These are phyloP conservation scores for Limnephilus lunatus DNA, from an alignment of 2,888 invertebrate species.

Conservation along the genomic window DNA sequence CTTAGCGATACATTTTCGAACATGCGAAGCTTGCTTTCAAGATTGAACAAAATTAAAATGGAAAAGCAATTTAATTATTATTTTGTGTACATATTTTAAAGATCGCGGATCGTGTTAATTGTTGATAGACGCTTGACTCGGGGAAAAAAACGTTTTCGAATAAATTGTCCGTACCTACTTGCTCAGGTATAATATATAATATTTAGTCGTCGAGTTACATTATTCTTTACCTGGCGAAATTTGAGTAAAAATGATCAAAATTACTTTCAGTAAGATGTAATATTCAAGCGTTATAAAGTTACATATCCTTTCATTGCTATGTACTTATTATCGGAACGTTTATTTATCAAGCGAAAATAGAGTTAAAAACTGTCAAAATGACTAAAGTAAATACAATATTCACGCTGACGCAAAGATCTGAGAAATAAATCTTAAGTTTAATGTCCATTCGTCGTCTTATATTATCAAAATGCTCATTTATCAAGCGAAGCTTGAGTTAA, in stretches of 20 bases:
- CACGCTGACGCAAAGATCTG: neutral
- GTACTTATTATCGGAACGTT: neutral
- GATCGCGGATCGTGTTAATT: neutral
- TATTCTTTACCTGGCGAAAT: neutral
- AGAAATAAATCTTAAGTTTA: neutral
- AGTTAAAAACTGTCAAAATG: neutral
- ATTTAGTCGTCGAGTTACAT: neutral
- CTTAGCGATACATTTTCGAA: conserved; percentile 15
- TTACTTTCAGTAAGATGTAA: neutral
- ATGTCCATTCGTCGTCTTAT: neutral
- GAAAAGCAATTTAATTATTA: neutral
- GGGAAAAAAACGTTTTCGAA: neutral
- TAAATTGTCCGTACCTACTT: neutral
- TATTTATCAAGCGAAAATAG: neutral
- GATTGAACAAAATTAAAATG: neutral
- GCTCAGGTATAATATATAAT: neutral
- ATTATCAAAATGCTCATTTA: neutral
- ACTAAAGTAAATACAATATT: neutral
- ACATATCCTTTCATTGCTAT: neutral
- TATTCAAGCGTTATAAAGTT: neutral
- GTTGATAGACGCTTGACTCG: neutral
- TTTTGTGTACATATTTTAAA: neutral
- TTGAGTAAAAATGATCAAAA: neutral
- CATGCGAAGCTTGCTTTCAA: neutral
- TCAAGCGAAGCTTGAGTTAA: neutral